phyloP scores from a whole-genome alignment of 1,140 invertebrate species.

The Sitophilus oryzae region DNA sequence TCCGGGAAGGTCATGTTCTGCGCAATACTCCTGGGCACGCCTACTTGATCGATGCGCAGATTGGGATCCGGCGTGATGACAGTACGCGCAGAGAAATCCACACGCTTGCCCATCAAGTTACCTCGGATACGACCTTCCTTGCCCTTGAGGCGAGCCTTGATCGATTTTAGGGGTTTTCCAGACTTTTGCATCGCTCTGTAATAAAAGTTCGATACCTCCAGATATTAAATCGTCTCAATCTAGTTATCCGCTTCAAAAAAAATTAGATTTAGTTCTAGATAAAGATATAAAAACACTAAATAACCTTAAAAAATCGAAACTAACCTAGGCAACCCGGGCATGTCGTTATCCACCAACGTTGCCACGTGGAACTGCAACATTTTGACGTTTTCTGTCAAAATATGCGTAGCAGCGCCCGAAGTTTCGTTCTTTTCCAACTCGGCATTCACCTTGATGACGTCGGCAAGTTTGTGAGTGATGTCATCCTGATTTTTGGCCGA shows the following conservation, averaged over 20 bases:
- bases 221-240: too few relatives aligned
- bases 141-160: conserved; percentile 84
- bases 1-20: conserved; percentile 99
- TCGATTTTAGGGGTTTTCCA: conserved; percentile 95
- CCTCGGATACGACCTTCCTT: conserved; percentile 98
- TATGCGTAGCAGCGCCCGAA: conserved; percentile 92
- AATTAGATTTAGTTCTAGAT: too few relatives aligned
- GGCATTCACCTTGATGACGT: conserved; percentile 99
- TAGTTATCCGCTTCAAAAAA: too few relatives aligned
- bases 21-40: conserved; percentile 95
- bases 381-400: conserved; percentile 94
- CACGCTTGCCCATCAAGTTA: conserved; percentile 99
- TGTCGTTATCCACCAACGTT: conserved; percentile 96
- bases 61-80: conserved; percentile 99
- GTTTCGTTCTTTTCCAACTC: conserved; percentile 93
- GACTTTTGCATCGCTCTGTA: conserved; percentile 95
- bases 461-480: conserved; percentile 96
- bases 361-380: conserved; percentile 99
- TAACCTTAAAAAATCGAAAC: too few relatives aligned
- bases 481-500: conserved; percentile 98
- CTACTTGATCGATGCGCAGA: conserved; percentile 96
- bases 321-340: conserved; percentile 90
- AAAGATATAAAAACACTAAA: too few relatives aligned
- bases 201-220: too few relatives aligned
- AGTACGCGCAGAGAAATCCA: conserved; percentile 98